Evolutionary conservation across 2,888 invertebrate genomes (phyloP), one percentile per base, ranked within the genome.

Genomic region (Eutolmus rufibarbis): DNA sequence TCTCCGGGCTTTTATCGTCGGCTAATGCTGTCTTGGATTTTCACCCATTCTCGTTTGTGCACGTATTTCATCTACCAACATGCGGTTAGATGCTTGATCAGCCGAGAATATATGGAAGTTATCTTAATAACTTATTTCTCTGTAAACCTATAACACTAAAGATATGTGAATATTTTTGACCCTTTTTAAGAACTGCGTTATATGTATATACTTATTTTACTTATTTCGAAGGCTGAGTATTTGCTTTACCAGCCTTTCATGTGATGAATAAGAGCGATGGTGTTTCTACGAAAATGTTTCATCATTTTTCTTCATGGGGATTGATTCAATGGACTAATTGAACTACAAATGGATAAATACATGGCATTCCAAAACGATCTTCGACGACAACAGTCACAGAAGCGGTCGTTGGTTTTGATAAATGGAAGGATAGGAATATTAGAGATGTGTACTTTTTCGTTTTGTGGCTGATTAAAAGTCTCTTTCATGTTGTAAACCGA

Each of bases 1-100:
- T 74, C 85, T 85, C 85, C 85, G 85, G 85, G 37, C 43, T 46
- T 85, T 85, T 85, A 66, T 66, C 8, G 66, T 23, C 9, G 23
- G 23, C 23, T 57, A 23, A 57, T 23, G 23, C 3, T 12, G 57
- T 12, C 9, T 66, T 66, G 19, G 66, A 9, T 23, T 66, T 66
- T 51, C 51, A 51, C 51, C 51, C 66, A 19, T 56, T 81, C 34
- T 81, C 46, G 2, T 81, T 81, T 81, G 12, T 56, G 31, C n/a
- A 19, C 34, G 40, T 57, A 82, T 82, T 66, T 57, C 31, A 82
- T 57, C 66, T 82, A 37, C 66, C 31, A 57, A 9, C 16, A 57
- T 82, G 37, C 57, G 34, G 19, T 82, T 34, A 57, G 19, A 37
- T 57, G 34, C 28, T 37, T 82, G 82, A 82, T 37, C 56, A 81